Base-by-base conservation (phyloP, 2,797 vertebrate genomes). In the Sarcophilus harrisii region DNA sequence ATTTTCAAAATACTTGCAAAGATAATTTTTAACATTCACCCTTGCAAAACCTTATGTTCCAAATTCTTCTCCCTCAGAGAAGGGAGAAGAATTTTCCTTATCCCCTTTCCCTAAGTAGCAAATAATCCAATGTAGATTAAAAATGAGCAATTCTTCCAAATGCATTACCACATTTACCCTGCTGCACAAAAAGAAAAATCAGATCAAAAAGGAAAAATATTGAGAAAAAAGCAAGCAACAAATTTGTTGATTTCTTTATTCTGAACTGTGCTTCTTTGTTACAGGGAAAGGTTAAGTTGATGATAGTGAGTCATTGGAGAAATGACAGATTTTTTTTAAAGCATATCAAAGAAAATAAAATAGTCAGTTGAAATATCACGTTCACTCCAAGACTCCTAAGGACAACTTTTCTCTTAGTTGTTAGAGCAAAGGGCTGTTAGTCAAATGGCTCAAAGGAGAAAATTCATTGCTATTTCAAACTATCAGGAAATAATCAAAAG, bases 361-460 rank as follows among this genome's bases (percentile, higher is more conserved):
- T 38, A 45, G 0, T 81, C 16, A 38, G 18, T 4, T 21, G 21
- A 81, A 93, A 12, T 59, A 4, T 58, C 73, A n/a, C 14, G 91
- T 30, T 9, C 91, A 93, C 52, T 52, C 54, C 24, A 45, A 10
- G 32, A 27, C 30, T 55, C 38, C 81, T 24, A 45, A 38, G 73
- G 45, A 92, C 55, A 90, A 60, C 57, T 94, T 96, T 93, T 90
- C 38, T 73, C 93, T 92, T 32, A 90, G 45, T 49, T 57, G 95
- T 94, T 90, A 57, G 59, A 95, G 57, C 93, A 93, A 95, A 94
- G 58, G n/a, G 66, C 30, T 11, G 1, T 16, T 49, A 59, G 66
- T 93, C 90, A 93, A 93, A 93, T 58, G 87, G 90, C 90, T 92
- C 38, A 32, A 28, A 93, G 57, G 92, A 95, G 93, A 91, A 96